Conservation (phyloP, 2,113 vertebrate species). For the Hemicordylus capensis region DNA sequence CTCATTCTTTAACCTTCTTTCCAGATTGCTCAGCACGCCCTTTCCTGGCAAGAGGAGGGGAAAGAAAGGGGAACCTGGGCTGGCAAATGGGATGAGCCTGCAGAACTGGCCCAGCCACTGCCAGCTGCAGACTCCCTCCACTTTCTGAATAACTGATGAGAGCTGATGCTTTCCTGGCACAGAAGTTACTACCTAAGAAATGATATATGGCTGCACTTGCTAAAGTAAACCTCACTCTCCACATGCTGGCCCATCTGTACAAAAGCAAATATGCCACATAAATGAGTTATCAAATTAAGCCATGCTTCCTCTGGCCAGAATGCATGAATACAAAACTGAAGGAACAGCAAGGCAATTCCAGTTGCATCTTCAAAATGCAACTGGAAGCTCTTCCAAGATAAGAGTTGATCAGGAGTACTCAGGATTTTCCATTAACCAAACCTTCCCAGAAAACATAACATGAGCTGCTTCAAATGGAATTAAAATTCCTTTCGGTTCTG, state of each 20-base stretch:
- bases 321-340: neutral
- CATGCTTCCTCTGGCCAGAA: neutral
- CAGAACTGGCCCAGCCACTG: neutral
- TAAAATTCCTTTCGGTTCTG: neutral
- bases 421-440: neutral
- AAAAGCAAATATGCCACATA: neutral
- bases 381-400: neutral
- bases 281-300: fast-evolving
- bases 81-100: neutral
- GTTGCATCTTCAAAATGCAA: neutral
- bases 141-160: neutral
- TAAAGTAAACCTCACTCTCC: constrained; percentile 27
- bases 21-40: neutral
- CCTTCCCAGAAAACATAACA: fast-evolving
- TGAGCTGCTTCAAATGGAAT: neutral
- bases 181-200: constrained; percentile 42
- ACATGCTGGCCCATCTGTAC: neutral
- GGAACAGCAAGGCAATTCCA: neutral
- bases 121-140: neutral
- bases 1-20: neutral
- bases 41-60: neutral
- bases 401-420: neutral
- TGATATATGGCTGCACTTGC: constrained; percentile 26
- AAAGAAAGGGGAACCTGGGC: neutral
- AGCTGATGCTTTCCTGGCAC: constrained; percentile 15